Conservation (phyloP, 2,888 invertebrate genomes). For the Erpobdella octoculata region DNA sequence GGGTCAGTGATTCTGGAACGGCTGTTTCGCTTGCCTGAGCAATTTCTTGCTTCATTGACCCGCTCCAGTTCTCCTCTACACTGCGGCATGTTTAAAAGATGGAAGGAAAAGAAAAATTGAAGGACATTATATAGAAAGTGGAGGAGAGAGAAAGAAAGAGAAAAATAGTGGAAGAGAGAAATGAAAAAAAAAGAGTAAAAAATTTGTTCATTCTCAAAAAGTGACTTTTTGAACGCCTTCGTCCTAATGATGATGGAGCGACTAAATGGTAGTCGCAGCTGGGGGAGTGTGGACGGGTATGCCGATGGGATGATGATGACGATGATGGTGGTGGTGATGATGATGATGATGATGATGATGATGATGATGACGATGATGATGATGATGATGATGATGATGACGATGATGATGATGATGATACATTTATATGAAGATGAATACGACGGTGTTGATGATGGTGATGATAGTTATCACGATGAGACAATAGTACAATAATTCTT, state of each 20-base stretch:
- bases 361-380: not conserved
- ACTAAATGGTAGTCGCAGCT: no score
- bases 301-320: conserved; percentile 4
- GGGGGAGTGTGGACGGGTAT: no score
- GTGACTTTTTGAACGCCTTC: not conserved
- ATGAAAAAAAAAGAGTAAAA: no score
- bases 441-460: no score
- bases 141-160: no score
- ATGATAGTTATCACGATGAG: no score
- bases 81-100: not conserved
- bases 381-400: not conserved
- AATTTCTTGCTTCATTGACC: conserved; percentile 8
- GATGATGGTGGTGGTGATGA: not conserved
- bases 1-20: conserved; percentile 3
- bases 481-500: no score
- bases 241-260: not conserved
- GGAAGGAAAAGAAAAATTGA: no score
- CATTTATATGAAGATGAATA: no score
- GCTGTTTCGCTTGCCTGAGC: not conserved
- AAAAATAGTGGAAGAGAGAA: no score
- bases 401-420: not conserved
- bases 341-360: not conserved
- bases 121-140: no score
- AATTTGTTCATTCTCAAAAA: no score
- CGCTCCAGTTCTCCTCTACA: not conserved